Evolutionary conservation across 2,113 vertebrate genomes (phyloP).

Genomic region (Loxodonta africana): DNA sequence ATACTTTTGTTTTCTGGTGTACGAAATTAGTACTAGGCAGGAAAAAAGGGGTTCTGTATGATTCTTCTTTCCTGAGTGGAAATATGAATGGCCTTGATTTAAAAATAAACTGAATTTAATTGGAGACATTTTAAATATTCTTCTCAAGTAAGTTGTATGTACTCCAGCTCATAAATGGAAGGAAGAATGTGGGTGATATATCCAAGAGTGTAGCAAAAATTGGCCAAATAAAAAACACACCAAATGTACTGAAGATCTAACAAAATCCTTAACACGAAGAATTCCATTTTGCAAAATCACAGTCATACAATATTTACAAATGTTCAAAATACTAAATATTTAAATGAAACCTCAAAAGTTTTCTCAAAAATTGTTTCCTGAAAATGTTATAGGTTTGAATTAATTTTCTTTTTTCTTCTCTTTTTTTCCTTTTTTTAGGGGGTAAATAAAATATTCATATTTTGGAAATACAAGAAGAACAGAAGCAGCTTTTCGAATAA

Average conservation of each 20-base stretch:
- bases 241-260: background rate
- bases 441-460: conserved; percentile 5
- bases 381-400: background rate
- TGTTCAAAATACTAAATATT: background rate
- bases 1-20: background rate
- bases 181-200: conserved; percentile 10
- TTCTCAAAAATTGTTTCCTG: background rate
- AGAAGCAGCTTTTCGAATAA: background rate
- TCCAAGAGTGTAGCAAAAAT: background rate
- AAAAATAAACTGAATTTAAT: background rate
- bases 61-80: background rate
- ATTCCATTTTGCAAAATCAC: background rate
- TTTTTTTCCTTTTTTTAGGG: background rate
- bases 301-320: background rate
- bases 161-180: background rate
- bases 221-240: background rate
- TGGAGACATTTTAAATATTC: background rate
- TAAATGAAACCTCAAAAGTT: background rate
- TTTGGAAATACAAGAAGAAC: background rate
- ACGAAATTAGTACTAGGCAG: background rate
- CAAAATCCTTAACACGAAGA: fast-evolving
- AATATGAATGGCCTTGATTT: background rate
- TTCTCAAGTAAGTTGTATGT: background rate
- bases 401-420: background rate
- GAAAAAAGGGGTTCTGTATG: fast-evolving